Percentiles rank a stretch among this genome's conserved stretches.
These are phyloP conservation scores for Diabrotica undecimpunctata DNA, from an alignment of 1,140 invertebrate species.

Conservation along the genomic window DNA sequence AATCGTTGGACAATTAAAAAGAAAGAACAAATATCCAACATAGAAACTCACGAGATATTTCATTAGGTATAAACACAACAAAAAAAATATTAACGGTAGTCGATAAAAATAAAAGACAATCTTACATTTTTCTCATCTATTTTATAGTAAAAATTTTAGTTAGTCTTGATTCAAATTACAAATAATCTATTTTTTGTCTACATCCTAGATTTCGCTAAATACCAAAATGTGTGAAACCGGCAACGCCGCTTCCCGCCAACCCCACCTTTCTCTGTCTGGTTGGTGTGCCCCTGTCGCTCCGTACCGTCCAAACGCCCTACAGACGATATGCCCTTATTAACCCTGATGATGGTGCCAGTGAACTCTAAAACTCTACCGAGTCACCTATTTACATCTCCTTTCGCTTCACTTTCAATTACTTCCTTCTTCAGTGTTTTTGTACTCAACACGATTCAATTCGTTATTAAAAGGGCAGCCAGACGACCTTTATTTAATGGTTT, in stretches of 20 bases:
- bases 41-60: too few species aligned
- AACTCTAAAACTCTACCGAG: slow-evolving; percentile 38
- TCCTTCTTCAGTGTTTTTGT: slow-evolving; percentile 18
- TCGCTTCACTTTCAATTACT: slow-evolving; percentile 38
- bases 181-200: too few species aligned
- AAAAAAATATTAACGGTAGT: too few species aligned
- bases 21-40: too few species aligned
- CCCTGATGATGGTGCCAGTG: slow-evolving; percentile 35
- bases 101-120: too few species aligned
- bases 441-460: background rate
- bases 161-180: too few species aligned
- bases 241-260: slow-evolving; percentile 27
- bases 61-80: too few species aligned
- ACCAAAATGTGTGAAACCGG: background rate
- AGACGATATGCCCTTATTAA: slow-evolving; percentile 34
- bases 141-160: too few species aligned
- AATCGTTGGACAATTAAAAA: too few species aligned
- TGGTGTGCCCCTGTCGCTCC: slow-evolving; percentile 7
- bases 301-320: slow-evolving; percentile 12
- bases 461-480: slow-evolving; percentile 16
- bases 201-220: too few species aligned
- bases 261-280: slow-evolving; percentile 29
- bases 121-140: too few species aligned
- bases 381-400: slow-evolving; percentile 33
- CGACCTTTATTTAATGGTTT: slow-evolving; percentile 6